Evolutionary conservation across 2,888 invertebrate species (phyloP).

Genomic region (Lasioglossum malachurum): DNA sequence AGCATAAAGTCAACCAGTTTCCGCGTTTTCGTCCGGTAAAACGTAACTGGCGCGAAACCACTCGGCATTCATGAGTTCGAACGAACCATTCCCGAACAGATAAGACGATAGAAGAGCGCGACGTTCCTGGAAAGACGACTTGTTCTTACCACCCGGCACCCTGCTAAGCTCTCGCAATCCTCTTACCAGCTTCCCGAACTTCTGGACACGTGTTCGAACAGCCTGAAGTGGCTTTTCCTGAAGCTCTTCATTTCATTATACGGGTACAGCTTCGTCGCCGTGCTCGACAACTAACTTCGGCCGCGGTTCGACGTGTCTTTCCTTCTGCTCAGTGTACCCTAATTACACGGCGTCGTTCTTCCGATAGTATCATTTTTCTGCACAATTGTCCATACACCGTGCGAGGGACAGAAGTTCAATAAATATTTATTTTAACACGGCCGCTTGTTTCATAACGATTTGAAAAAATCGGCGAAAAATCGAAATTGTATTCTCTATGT

Average conservation of each 20-base stretch:
- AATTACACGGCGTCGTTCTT: not conserved
- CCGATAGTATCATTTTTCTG: too few relatives aligned
- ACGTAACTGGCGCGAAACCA: slow-evolving; percentile 10
- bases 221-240: slow-evolving; percentile 10
- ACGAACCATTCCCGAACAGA: slow-evolving; percentile 1
- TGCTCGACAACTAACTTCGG: not conserved
- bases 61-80: slow-evolving; percentile 24
- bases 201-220: slow-evolving; percentile 13
- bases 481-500: too few relatives aligned
- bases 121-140: not conserved
- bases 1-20: slow-evolving; percentile 2
- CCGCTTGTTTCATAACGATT: too few relatives aligned
- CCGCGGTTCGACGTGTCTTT: not conserved
- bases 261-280: not conserved
- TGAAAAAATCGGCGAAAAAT: too few relatives aligned
- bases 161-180: slow-evolving; percentile 2
- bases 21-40: slow-evolving; percentile 5
- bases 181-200: slow-evolving; percentile 30
- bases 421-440: too few relatives aligned
- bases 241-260: slow-evolving; percentile 7
- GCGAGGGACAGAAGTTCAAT: too few relatives aligned
- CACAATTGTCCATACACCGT: too few relatives aligned
- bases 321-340: not conserved
- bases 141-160: not conserved
- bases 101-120: not conserved